Evolutionary conservation across 2,888 invertebrate species (phyloP).

Genomic region (Hypselothyrea guttata): DNA sequence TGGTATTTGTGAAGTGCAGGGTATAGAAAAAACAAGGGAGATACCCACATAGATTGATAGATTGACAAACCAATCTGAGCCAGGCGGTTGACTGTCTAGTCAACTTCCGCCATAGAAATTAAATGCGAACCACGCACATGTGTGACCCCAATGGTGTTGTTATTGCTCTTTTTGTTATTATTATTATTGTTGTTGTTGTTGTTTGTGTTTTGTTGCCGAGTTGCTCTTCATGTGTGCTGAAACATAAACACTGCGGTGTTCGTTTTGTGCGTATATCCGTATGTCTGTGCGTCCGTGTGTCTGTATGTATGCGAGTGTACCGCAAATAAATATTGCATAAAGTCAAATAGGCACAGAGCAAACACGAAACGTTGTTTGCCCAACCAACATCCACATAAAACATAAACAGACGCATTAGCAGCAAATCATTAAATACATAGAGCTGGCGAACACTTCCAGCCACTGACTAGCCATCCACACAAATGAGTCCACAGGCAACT

Average conservation of each 20-base stretch:
- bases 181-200: slow-evolving; percentile 5
- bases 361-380: slow-evolving; percentile 25
- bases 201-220: slow-evolving; percentile 24
- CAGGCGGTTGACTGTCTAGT: slow-evolving; percentile 68
- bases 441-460: slow-evolving; percentile 1
- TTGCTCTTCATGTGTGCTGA: slow-evolving; percentile 42
- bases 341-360: slow-evolving; percentile 60
- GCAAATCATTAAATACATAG: slow-evolving; percentile 75
- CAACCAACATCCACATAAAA: slow-evolving; percentile 69
- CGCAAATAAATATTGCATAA: slow-evolving; percentile 75
- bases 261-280: slow-evolving; percentile 4
- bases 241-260: slow-evolving; percentile 54
- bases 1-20: too few species aligned
- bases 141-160: slow-evolving; percentile 28
- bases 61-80: slow-evolving; percentile 43
- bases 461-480: slow-evolving; percentile 23
- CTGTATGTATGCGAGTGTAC: slow-evolving; percentile 29
- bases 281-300: slow-evolving; percentile 18
- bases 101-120: slow-evolving; percentile 73
- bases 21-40: slow-evolving; percentile 7
- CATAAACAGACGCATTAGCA: slow-evolving; percentile 77
- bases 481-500: slow-evolving; percentile 42
- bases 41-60: slow-evolving; percentile 6
- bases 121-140: slow-evolving; percentile 70
- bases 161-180: slow-evolving; percentile 26